Conservation (phyloP, 2,888 invertebrate genomes). For the Lycophotia porphyrea region DNA sequence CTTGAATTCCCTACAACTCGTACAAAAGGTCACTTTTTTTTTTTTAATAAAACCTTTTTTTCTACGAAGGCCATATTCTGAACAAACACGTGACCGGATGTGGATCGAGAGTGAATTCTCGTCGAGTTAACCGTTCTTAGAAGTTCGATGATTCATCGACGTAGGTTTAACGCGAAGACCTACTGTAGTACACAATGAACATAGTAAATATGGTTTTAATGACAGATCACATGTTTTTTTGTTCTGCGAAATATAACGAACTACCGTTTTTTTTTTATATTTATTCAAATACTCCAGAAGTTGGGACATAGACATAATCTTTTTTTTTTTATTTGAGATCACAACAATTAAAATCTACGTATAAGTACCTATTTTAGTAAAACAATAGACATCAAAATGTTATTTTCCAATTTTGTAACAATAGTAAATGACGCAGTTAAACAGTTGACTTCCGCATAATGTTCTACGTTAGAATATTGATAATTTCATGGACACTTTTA, state of each 20-base stretch:
- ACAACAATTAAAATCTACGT: too few species aligned
- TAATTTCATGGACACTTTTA: conserved; percentile 36
- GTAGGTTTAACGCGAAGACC: conserved; percentile 35
- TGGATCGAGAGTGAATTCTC: conserved; percentile 78
- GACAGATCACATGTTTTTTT: conserved; percentile 24
- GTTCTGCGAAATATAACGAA: conserved; percentile 24
- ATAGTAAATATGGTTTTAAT: conserved; percentile 50
- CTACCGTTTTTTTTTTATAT: background rate
- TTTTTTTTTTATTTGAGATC: background rate
- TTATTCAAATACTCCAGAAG: background rate
- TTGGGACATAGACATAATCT: background rate
- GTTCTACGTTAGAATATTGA: conserved; percentile 39
- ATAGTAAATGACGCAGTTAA: conserved; percentile 30
- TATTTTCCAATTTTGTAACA: conserved; percentile 13
- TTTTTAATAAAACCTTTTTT: conserved; percentile 40
- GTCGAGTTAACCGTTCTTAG: conserved; percentile 56
- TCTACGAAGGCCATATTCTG: conserved; percentile 48
- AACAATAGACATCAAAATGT: background rate
- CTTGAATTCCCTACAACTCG: conserved; percentile 28
- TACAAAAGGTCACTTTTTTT: conserved; percentile 44
- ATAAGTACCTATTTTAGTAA: too few species aligned
- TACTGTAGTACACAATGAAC: conserved; percentile 28
- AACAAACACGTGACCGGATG: conserved; percentile 72
- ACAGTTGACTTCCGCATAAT: conserved; percentile 35
- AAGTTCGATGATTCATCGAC: conserved; percentile 61